Percentiles rank a stretch among this genome's conserved stretches.
phyloP scores from a whole-genome alignment of 1,140 invertebrate species.

The Chrysomallon squamiferum region DNA sequence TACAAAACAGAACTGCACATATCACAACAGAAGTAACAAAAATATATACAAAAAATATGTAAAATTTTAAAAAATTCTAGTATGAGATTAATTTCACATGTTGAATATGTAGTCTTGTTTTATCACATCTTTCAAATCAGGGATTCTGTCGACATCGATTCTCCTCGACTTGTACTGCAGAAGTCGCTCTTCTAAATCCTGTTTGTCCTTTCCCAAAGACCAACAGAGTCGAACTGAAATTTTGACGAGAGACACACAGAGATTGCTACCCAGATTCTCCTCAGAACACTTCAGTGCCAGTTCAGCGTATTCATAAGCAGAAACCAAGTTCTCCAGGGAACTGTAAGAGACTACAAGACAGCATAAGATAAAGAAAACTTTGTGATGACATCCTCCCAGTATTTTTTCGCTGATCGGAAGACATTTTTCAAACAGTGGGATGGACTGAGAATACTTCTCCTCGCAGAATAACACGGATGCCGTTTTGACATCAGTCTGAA shows the following conservation, averaged over 20 bases:
- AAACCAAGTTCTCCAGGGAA: conserved; percentile 66
- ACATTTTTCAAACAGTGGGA: conserved; percentile 73
- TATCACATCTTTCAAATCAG: conserved; percentile 18
- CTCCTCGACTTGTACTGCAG: conserved; percentile 69
- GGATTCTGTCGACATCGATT: conserved; percentile 7
- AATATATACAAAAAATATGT: no score
- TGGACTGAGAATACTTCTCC: conserved; percentile 71
- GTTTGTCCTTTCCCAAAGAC: conserved; percentile 63
- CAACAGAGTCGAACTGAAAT: conserved; percentile 74
- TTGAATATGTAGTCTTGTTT: not conserved
- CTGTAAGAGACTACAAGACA: conserved; percentile 72
- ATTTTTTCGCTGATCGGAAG: conserved; percentile 79
- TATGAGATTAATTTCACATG: no score
- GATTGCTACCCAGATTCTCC: conserved; percentile 71
- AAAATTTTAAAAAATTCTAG: no score
- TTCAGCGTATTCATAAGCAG: conserved; percentile 74
- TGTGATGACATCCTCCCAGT: conserved; percentile 74
- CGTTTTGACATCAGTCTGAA: conserved; percentile 71
- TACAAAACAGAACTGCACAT: no score
- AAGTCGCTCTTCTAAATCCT: conserved; percentile 66
- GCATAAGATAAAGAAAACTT: conserved; percentile 73
- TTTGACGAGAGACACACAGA: conserved; percentile 76
- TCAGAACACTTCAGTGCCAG: conserved; percentile 67
- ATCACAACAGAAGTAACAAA: no score
- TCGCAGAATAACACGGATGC: conserved; percentile 70